These are phyloP conservation scores for Morpho achilles DNA, from an alignment of 2,888 invertebrate species.

Conservation along the genomic window DNA sequence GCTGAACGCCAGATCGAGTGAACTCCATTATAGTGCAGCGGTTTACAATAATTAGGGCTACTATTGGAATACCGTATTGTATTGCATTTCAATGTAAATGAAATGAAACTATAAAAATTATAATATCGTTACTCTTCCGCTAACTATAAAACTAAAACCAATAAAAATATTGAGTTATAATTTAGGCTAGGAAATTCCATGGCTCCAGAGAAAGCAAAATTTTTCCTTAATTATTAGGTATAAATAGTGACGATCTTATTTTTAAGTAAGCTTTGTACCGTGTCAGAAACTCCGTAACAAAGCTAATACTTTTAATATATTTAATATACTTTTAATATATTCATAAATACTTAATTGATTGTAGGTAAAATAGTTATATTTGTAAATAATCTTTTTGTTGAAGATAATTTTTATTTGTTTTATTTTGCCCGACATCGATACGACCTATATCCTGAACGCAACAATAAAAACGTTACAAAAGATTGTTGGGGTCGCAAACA, in stretches of 20 bases:
- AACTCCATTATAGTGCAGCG: slow-evolving; percentile 9
- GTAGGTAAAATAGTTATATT: too few relatives aligned
- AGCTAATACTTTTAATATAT: too few relatives aligned
- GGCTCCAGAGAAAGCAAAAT: too few relatives aligned
- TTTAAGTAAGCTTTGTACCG: too few relatives aligned
- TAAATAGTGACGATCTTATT: too few relatives aligned
- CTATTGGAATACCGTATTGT: slow-evolving; percentile 1
- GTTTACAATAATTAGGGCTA: slow-evolving; percentile 6
- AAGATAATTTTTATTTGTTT: not conserved
- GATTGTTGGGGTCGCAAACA: not conserved
- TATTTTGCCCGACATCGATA: slow-evolving; percentile 5
- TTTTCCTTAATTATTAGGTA: too few relatives aligned
- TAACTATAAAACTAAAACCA: too few relatives aligned
- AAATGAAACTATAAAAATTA: not conserved
- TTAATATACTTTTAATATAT: too few relatives aligned
- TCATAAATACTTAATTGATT: too few relatives aligned
- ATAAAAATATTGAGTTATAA: too few relatives aligned
- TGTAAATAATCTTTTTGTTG: not conserved
- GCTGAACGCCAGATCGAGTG: slow-evolving; percentile 6
- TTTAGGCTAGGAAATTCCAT: too few relatives aligned
- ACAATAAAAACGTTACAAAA: slow-evolving; percentile 6
- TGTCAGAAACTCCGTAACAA: too few relatives aligned
- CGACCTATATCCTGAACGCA: slow-evolving; percentile 5
- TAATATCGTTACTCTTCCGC: not conserved
- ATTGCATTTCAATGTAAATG: not conserved